Percentiles rank a stretch among this genome's conserved stretches.
phyloP scores from a whole-genome alignment of 2,113 vertebrate species.

The Lophochroa leadbeateri region DNA sequence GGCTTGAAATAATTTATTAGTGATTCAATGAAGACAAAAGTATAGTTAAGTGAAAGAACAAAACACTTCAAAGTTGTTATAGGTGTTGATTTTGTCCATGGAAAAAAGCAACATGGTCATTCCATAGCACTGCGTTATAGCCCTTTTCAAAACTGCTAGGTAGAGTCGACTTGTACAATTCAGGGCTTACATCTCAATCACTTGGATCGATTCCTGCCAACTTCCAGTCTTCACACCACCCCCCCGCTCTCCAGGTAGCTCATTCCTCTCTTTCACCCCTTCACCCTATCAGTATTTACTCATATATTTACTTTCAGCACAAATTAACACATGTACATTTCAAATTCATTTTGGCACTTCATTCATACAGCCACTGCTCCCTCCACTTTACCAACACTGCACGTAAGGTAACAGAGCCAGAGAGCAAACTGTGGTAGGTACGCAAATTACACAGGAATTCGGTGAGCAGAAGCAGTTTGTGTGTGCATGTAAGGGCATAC shows the following conservation, averaged over 20 bases:
- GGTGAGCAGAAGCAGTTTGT: not conserved
- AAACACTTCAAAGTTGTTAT: not conserved
- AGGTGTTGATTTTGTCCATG: not conserved
- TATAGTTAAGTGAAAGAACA: not conserved
- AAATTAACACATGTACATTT: accelerated
- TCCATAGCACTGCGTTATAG: not conserved
- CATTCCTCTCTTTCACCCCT: not conserved
- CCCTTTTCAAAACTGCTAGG: not conserved
- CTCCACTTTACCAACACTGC: not conserved
- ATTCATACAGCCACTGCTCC: not conserved
- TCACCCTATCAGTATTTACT: not conserved
- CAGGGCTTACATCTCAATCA: not conserved
- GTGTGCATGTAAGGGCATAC: not conserved
- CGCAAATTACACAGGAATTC: not conserved
- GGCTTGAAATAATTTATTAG: not conserved
- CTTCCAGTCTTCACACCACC: not conserved
- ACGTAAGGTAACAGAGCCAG: not conserved
- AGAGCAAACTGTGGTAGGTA: too few relatives aligned
- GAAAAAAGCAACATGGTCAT: not conserved
- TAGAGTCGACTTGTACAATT: not conserved
- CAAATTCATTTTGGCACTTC: not conserved
- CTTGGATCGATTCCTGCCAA: not conserved
- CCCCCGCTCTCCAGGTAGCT: not conserved
- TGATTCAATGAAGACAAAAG: not conserved
- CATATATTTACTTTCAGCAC: not conserved